phyloP scores from a whole-genome alignment of 2,797 vertebrate genomes.

The Pteronotus mesoamericanus region DNA sequence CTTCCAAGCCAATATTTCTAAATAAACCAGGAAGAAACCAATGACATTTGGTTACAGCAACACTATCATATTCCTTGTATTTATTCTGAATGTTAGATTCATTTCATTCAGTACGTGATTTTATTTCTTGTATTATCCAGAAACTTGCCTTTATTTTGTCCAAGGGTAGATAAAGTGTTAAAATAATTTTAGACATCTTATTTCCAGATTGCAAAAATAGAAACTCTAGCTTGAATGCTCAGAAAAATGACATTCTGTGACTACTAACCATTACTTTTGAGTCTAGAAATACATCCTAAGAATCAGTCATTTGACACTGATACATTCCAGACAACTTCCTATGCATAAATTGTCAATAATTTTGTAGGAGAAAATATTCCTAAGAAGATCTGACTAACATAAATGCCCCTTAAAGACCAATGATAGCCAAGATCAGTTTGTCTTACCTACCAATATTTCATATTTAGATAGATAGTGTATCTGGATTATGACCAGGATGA shows the following conservation, averaged over 20 bases:
- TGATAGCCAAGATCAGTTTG: conserved; percentile 31
- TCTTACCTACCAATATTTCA: conserved; percentile 42
- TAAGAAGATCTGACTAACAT: not conserved
- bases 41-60: not conserved
- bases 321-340: conserved; percentile 41
- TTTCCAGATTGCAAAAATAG: conserved; percentile 1
- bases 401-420: conserved; percentile 44
- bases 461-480: conserved; percentile 39
- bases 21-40: not conserved
- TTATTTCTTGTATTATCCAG: conserved; percentile 14
- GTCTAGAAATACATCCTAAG: not conserved
- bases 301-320: conserved; percentile 34
- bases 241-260: not conserved
- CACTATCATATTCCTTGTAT: not conserved
- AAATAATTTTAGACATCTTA: conserved; percentile 34
- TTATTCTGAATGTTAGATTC: not conserved
- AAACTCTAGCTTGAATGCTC: not conserved
- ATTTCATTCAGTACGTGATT: not conserved
- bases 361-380: conserved; percentile 35
- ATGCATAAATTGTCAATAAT: conserved; percentile 18
- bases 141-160: conserved; percentile 48
- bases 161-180: not conserved
- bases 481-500: conserved; percentile 45
- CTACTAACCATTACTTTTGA: conserved; percentile 13
- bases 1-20: not conserved